A percentile compares a stretch with the other conserved stretches of the same genome.
Conservation (phyloP, 1,140 invertebrate species). For the Drosophila equinoxialis region DNA sequence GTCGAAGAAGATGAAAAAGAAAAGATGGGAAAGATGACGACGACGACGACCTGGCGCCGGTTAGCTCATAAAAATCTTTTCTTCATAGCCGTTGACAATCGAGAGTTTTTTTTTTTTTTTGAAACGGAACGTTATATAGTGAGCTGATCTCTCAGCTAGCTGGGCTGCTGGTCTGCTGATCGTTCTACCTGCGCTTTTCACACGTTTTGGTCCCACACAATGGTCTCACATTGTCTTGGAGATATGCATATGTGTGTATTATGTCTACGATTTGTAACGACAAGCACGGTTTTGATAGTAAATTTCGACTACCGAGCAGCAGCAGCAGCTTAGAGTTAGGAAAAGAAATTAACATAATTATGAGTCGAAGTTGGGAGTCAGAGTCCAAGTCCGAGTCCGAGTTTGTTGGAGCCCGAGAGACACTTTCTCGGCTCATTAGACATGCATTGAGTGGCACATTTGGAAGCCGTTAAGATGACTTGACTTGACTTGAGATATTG, state of each 20-base stretch:
- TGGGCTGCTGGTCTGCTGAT: background rate
- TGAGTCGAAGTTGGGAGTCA: slow-evolving; percentile 39
- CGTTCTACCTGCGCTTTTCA: slow-evolving; percentile 57
- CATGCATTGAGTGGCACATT: slow-evolving; percentile 69
- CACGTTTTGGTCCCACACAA: slow-evolving; percentile 51
- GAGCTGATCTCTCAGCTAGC: background rate
- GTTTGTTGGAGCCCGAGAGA: slow-evolving; percentile 10
- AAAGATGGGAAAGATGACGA: slow-evolving; percentile 27
- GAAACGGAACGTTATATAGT: background rate
- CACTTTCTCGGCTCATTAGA: slow-evolving; percentile 77
- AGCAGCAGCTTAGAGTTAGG: slow-evolving; percentile 29
- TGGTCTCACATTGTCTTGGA: slow-evolving; percentile 13
- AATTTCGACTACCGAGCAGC: slow-evolving; percentile 64
- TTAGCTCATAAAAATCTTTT: slow-evolving; percentile 72
- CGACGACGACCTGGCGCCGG: slow-evolving; percentile 76
- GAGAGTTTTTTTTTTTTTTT: slow-evolving; percentile 18
- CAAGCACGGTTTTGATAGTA: slow-evolving; percentile 34
- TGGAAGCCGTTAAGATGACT: slow-evolving; percentile 68
- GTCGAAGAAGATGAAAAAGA: slow-evolving; percentile 37
- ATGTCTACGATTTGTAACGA: too few relatives aligned
- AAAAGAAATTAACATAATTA: slow-evolving; percentile 74
- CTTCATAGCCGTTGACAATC: slow-evolving; percentile 68
- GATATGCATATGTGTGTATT: background rate
- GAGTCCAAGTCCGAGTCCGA: background rate
- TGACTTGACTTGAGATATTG: slow-evolving; percentile 53